These are phyloP conservation scores for Macrosoma leucophasiata DNA, from an alignment of 2,888 invertebrate species.

Conservation along the genomic window DNA sequence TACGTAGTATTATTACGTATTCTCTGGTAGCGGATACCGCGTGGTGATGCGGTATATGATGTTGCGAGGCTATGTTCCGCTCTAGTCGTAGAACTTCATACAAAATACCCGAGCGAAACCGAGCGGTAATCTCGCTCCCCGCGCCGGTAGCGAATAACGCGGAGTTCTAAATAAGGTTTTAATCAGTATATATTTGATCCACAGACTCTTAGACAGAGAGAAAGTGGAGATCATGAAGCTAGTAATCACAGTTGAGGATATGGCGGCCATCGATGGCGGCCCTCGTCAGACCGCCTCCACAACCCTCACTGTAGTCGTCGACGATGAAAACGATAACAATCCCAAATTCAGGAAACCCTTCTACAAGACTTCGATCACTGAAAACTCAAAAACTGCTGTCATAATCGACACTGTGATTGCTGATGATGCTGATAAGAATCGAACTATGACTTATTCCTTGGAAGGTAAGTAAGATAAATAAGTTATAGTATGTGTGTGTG, in stretches of 20 bases:
- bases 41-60: too few relatives aligned
- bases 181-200: too few relatives aligned
- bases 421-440: conserved; percentile 91
- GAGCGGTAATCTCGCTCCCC: too few relatives aligned
- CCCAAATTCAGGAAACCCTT: conserved; percentile 88
- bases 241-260: conserved; percentile 87
- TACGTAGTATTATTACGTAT: too few relatives aligned
- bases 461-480: conserved; percentile 67
- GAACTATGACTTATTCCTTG: conserved; percentile 85
- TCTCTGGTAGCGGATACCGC: too few relatives aligned
- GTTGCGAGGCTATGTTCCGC: too few relatives aligned
- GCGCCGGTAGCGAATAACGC: too few relatives aligned
- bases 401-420: conserved; percentile 87
- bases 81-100: too few relatives aligned
- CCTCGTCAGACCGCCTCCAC: conserved; percentile 82
- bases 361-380: conserved; percentile 87
- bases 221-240: conserved; percentile 86
- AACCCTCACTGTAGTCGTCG: conserved; percentile 82
- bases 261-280: conserved; percentile 83
- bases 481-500: too few relatives aligned
- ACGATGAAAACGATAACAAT: conserved; percentile 93
- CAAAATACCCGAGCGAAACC: too few relatives aligned
- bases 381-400: conserved; percentile 91
- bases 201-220: conserved; percentile 91
- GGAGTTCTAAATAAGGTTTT: too few relatives aligned